These are phyloP conservation scores for Geopemphigus sp. DNA, from an alignment of 1,140 invertebrate genomes.

Conservation along the genomic window DNA sequence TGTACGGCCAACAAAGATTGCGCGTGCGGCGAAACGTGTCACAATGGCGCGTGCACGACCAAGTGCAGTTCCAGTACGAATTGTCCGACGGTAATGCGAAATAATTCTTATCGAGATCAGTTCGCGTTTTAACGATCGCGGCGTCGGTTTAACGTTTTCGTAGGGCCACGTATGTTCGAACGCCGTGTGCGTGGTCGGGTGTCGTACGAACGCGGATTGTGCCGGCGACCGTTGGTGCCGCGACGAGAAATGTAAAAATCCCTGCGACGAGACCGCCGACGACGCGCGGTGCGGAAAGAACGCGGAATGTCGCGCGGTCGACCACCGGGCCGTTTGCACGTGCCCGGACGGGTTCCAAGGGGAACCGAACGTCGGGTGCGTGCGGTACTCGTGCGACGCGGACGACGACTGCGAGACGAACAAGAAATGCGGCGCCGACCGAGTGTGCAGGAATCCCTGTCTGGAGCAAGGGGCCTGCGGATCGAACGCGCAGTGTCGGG, in stretches of 20 bases:
- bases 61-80: slow-evolving; percentile 61
- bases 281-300: slow-evolving; percentile 72
- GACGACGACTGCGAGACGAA: slow-evolving; percentile 76
- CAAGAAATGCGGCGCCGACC: slow-evolving; percentile 71
- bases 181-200: slow-evolving; percentile 68
- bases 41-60: slow-evolving; percentile 63
- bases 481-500: slow-evolving; percentile 80
- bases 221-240: slow-evolving; percentile 72
- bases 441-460: slow-evolving; percentile 81
- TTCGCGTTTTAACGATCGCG: not conserved
- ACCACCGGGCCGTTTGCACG: slow-evolving; percentile 76
- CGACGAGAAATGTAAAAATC: slow-evolving; percentile 72
- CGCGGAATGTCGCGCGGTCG: slow-evolving; percentile 71
- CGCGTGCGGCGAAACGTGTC: slow-evolving; percentile 71
- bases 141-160: slow-evolving; percentile 41
- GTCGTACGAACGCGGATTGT: slow-evolving; percentile 77
- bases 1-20: slow-evolving; percentile 71
- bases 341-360: slow-evolving; percentile 82
- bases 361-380: slow-evolving; percentile 71
- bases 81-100: slow-evolving; percentile 57
- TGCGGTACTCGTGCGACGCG: slow-evolving; percentile 70
- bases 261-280: slow-evolving; percentile 64
- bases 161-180: slow-evolving; percentile 65
- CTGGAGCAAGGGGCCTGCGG: slow-evolving; percentile 73
- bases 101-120: no score